phyloP scores from a whole-genome alignment of 2,113 vertebrate genomes.

The Heloderma charlesbogerti region DNA sequence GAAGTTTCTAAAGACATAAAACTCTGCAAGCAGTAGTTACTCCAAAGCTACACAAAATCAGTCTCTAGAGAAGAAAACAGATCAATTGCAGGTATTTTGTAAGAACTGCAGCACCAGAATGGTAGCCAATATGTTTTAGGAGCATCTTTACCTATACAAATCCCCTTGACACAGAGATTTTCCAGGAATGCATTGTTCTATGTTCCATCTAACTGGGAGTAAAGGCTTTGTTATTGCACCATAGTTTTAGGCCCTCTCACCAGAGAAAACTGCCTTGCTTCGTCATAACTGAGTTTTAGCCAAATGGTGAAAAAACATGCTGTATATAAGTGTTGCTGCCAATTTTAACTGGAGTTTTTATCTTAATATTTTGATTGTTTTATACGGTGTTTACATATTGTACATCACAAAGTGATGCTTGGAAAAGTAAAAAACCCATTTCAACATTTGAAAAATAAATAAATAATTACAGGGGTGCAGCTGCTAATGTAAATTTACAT shows the following conservation, averaged over 20 bases:
- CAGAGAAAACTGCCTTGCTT: not conserved
- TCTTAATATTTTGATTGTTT: not conserved
- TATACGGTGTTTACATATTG: not conserved
- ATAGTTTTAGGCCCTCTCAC: not conserved
- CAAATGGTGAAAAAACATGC: not conserved
- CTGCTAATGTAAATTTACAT: too few species aligned
- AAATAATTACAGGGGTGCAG: not conserved
- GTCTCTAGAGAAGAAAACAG: not conserved
- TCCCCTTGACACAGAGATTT: not conserved
- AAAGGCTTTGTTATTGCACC: not conserved
- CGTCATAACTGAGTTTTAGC: not conserved
- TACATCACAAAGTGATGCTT: not conserved
- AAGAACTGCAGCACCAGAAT: not conserved
- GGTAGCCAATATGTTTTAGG: not conserved
- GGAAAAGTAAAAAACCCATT: not conserved
- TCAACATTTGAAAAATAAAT: not conserved
- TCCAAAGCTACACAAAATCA: not conserved
- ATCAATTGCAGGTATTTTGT: not conserved
- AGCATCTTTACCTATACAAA: not conserved
- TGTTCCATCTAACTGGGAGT: not conserved
- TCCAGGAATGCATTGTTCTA: slow-evolving; percentile 15
- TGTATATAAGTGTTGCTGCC: not conserved
- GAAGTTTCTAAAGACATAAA: slow-evolving; percentile 47
- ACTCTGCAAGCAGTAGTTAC: not conserved
- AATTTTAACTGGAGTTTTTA: not conserved